Percentiles rank a stretch among this genome's conserved stretches.
phyloP scores from a whole-genome alignment of 2,113 vertebrate species.

The Scopus umbretta region DNA sequence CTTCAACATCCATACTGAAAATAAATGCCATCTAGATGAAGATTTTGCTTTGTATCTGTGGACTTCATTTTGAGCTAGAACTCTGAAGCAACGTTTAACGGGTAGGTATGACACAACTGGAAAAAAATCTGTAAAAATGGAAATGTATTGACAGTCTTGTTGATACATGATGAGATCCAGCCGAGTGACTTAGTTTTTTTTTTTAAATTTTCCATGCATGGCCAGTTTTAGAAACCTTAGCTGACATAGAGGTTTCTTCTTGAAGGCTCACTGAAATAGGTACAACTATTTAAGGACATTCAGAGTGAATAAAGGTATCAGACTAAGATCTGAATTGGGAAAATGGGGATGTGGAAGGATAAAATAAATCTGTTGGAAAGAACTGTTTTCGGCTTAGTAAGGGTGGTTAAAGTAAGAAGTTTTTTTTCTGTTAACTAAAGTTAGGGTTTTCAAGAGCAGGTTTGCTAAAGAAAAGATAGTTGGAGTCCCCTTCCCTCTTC shows the following conservation, averaged over 20 bases:
- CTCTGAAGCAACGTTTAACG: background rate
- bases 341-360: background rate
- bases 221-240: background rate
- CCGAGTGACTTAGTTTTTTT: background rate
- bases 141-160: background rate
- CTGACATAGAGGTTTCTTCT: background rate
- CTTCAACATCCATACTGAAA: background rate
- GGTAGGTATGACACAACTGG: background rate
- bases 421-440: background rate
- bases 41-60: background rate
- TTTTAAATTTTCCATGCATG: background rate
- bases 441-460: background rate
- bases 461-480: background rate
- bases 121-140: background rate
- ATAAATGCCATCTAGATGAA: background rate
- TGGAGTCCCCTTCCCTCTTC: background rate
- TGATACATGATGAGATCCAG: background rate
- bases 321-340: background rate
- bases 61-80: background rate
- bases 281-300: background rate
- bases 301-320: background rate
- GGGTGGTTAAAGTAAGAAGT: background rate
- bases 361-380: background rate
- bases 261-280: background rate
- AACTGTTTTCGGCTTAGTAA: background rate